phyloP scores from a whole-genome alignment of 2,113 vertebrate genomes.

The Alexandromys fortis region DNA sequence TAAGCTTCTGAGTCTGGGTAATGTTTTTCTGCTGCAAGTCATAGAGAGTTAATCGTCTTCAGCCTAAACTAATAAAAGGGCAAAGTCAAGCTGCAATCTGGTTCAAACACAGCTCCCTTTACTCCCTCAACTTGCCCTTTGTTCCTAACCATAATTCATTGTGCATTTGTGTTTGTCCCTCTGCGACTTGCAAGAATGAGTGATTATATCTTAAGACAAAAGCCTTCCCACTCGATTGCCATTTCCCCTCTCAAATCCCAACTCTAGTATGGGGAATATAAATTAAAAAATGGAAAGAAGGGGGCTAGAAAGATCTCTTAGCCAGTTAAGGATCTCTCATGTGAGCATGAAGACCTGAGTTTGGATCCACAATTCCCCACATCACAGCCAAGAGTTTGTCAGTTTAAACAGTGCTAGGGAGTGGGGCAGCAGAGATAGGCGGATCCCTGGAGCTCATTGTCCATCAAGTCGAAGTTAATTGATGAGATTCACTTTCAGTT shows the following conservation, averaged over 20 bases:
- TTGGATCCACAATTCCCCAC: not conserved
- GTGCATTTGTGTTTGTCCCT: not conserved
- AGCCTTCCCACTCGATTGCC: not conserved
- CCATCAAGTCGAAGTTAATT: not conserved
- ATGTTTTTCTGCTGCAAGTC: not conserved
- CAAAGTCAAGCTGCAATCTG: not conserved
- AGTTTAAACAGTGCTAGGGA: not conserved
- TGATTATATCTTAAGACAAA: not conserved
- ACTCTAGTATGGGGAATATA: not conserved
- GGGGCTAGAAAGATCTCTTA: not conserved
- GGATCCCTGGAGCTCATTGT: not conserved
- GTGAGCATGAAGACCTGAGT: not conserved
- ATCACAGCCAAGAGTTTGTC: not conserved
- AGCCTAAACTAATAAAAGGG: not conserved
- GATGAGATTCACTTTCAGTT: not conserved
- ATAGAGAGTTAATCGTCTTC: constrained; percentile 33
- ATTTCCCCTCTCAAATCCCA: not conserved
- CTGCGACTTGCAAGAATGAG: not conserved
- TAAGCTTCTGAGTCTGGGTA: not conserved
- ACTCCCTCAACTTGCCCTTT: not conserved
- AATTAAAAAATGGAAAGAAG: not conserved
- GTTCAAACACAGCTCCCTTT: not conserved
- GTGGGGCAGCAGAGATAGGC: not conserved
- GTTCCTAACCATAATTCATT: not conserved
- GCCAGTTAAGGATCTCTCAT: not conserved